Evolutionary conservation across 2,797 vertebrate genomes (phyloP).

Genomic region (Adelosebastes latens): DNA sequence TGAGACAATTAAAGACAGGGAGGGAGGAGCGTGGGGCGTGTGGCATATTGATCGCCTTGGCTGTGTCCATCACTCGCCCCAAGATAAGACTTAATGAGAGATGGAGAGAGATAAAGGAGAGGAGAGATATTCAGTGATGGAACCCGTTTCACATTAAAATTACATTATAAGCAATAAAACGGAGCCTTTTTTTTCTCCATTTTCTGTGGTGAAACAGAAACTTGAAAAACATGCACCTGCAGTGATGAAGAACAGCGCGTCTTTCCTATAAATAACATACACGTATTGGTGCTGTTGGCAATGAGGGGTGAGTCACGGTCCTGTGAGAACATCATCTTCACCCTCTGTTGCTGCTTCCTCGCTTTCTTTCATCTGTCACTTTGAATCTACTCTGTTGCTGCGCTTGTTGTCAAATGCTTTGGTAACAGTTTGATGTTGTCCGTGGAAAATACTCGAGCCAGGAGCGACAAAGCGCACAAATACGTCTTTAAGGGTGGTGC

Average conservation of each 20-base stretch:
- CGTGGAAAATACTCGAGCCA: constrained; percentile 20
- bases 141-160: constrained; percentile 3
- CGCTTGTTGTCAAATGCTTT: constrained; percentile 46
- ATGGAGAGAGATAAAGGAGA: constrained; percentile 48
- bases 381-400: constrained; percentile 51
- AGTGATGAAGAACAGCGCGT: constrained; percentile 31
- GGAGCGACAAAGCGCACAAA: constrained; percentile 7
- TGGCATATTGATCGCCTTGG: constrained; percentile 62
- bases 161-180: not conserved
- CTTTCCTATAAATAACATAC: constrained; percentile 68
- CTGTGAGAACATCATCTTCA: constrained; percentile 58
- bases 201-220: not conserved
- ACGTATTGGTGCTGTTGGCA: constrained; percentile 61
- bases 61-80: constrained; percentile 41
- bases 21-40: not conserved
- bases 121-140: constrained; percentile 22
- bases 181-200: not conserved
- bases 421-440: constrained; percentile 50
- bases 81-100: constrained; percentile 78
- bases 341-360: constrained; percentile 37
- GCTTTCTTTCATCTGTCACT: constrained; percentile 69
- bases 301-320: constrained; percentile 71
- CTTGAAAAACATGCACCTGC: constrained; percentile 20
- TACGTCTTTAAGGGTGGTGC: constrained; percentile 11
- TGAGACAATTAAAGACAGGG: constrained; percentile 32